These are phyloP conservation scores for Nebria ingens DNA, from an alignment of 1,140 invertebrate genomes.

Conservation along the genomic window DNA sequence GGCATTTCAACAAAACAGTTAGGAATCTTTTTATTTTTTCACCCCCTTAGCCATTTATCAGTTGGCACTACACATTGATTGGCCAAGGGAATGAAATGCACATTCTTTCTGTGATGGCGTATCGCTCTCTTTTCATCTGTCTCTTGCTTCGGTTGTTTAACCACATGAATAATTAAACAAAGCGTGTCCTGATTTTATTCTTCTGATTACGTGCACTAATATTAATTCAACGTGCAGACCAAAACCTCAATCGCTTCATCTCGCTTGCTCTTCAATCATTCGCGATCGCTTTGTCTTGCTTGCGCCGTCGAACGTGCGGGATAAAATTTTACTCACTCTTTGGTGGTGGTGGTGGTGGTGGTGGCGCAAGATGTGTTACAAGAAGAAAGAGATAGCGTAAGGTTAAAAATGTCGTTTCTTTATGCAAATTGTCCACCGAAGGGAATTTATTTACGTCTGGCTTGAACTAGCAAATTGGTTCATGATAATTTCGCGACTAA, in stretches of 20 bases:
- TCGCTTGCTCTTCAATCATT: background rate
- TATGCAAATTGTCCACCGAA: background rate
- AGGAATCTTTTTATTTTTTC: background rate
- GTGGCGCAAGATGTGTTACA: no score
- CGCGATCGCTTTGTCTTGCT: background rate
- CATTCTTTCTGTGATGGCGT: background rate
- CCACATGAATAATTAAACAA: slow-evolving; percentile 9
- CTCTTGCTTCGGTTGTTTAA: background rate
- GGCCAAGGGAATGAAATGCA: no score
- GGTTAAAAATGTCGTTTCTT: slow-evolving; percentile 2
- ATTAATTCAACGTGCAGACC: slow-evolving; percentile 4
- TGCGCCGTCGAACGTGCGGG: background rate
- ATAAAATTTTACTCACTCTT: no score
- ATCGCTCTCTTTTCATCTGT: background rate
- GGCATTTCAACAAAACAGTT: background rate
- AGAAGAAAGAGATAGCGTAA: no score
- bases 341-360: no score
- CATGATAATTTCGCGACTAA: slow-evolving; percentile 1
- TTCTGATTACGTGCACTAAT: slow-evolving; percentile 6
- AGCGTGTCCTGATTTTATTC: slow-evolving; percentile 8
- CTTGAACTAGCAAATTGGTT: slow-evolving; percentile 1
- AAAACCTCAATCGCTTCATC: background rate
- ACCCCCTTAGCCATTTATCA: no score
- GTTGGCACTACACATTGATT: background rate
- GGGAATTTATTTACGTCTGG: slow-evolving; percentile 6